Evolutionary conservation across 2,888 invertebrate genomes (phyloP), one percentile per base, ranked within the genome.

Genomic region (Heteropelma amictum): DNA sequence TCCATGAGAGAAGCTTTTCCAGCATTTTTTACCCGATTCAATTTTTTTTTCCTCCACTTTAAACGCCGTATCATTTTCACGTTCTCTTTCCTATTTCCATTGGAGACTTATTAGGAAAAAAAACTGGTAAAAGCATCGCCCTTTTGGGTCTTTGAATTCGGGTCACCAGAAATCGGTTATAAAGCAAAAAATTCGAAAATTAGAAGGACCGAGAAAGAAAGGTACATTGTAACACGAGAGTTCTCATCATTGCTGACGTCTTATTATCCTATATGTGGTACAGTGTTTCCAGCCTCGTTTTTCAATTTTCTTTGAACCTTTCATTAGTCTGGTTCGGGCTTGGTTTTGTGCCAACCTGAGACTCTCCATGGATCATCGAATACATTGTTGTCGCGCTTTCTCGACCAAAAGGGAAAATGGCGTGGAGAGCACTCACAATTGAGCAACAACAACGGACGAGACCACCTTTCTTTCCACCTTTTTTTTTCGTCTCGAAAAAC

Each of bases 11-110:
- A 63, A 58, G 42, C 33, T 33, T 42, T 51, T 21, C 28, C 58
- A 51, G 35, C 4, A 38, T 64, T 70, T 60, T 70, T 70, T 58
- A 38, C 26, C n/a, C 51, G 35, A 49, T 63, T 33, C 19, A 14
- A 7, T 21, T 51, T 56, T 49, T 35, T 58, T 38, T 56, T 35
- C 12, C 38, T 12, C 17, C 5, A 30, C 42, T 61, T 28, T n/a
- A 6, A 14, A 38, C 42, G 3, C 33, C 6, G 12, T 6, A 58
- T 33, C 23, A n/a, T 17, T 19, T 42, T 8, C 40, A 35, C 28
- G 40, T 5, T 21, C 12, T 61, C 23, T 23, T 14, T 23, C 7
- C 14, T 30, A 51, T 35, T 12, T 14, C 10, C 17, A 19, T 42
- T 23, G 26, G 26, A 51, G n/a, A n/a, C n/a, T 65, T 30, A 30